phyloP scores from a whole-genome alignment of 2,888 invertebrate species.

The Agonum fuliginosum region DNA sequence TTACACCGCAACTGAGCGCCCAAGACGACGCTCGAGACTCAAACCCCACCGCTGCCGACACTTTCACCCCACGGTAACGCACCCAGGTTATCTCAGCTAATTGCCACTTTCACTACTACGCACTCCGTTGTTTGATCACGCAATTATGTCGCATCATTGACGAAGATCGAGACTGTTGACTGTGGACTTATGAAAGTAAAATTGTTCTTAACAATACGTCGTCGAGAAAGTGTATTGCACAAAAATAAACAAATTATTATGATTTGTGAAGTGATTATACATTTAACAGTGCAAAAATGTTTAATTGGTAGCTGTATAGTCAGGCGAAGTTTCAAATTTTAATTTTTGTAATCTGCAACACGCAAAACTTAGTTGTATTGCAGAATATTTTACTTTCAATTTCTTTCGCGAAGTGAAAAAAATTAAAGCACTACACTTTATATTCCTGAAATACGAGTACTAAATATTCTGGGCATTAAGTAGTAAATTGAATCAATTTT shows the following conservation, averaged over 20 bases:
- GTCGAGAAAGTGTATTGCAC: background rate
- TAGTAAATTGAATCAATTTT: no score
- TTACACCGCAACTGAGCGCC: constrained; percentile 9
- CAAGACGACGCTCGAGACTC: background rate
- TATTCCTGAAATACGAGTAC: no score
- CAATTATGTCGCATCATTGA: constrained; percentile 18
- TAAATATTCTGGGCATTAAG: no score
- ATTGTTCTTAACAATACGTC: background rate
- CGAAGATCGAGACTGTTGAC: constrained; percentile 1
- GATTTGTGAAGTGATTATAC: no score
- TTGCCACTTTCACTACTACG: constrained; percentile 37
- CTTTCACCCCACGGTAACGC: constrained; percentile 33
- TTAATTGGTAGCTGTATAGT: no score
- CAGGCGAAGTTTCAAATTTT: background rate
- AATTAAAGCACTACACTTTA: no score
- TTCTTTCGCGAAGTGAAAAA: no score
- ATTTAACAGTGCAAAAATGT: no score
- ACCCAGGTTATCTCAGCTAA: constrained; percentile 36
- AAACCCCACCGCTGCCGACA: background rate
- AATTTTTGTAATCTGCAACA: background rate
- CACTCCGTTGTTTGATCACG: constrained; percentile 5
- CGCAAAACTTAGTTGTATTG: background rate
- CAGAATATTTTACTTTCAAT: background rate
- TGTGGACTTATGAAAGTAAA: constrained; percentile 20
- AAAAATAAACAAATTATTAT: background rate